A percentile compares a stretch with the other conserved stretches of the same genome.
Conservation (phyloP, 2,113 vertebrate genomes). For the Piliocolobus tephrosceles region DNA sequence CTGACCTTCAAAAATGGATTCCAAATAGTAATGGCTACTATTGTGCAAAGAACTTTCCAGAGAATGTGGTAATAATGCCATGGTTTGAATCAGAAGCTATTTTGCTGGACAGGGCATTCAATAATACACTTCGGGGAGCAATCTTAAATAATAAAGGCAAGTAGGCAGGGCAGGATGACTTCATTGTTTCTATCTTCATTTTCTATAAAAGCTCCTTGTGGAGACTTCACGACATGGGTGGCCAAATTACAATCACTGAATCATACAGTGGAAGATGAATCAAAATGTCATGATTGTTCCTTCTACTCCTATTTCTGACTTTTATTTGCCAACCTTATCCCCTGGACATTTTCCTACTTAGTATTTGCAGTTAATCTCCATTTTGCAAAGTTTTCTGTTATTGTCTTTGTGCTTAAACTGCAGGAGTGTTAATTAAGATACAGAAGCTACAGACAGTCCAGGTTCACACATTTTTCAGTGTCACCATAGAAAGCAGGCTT, state of each 20-base stretch:
- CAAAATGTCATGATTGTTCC: background rate
- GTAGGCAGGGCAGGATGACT: background rate
- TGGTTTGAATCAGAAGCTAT: slow-evolving; percentile 55
- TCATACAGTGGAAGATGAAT: background rate
- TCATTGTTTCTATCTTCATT: slow-evolving; percentile 56
- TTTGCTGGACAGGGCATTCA: slow-evolving; percentile 45
- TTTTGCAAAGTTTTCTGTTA: background rate
- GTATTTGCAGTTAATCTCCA: background rate
- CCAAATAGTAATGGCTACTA: slow-evolving; percentile 22
- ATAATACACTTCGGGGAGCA: slow-evolving; percentile 32
- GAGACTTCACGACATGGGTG: background rate
- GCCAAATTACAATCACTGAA: slow-evolving; percentile 20
- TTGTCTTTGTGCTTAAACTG: background rate
- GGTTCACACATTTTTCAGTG: background rate
- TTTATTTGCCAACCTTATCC: background rate
- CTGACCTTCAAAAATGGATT: slow-evolving; percentile 54
- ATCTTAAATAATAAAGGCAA: background rate
- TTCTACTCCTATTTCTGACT: background rate
- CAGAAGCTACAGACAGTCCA: background rate
- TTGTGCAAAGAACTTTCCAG: slow-evolving; percentile 50
- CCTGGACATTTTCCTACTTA: background rate
- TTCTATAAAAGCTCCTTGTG: slow-evolving; percentile 36
- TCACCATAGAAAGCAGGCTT: background rate
- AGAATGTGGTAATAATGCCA: slow-evolving; percentile 41
- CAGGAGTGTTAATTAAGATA: background rate